Evolutionary conservation across 2,888 invertebrate species (phyloP).

Genomic region (Galeopsomyia nigrocyanea): DNA sequence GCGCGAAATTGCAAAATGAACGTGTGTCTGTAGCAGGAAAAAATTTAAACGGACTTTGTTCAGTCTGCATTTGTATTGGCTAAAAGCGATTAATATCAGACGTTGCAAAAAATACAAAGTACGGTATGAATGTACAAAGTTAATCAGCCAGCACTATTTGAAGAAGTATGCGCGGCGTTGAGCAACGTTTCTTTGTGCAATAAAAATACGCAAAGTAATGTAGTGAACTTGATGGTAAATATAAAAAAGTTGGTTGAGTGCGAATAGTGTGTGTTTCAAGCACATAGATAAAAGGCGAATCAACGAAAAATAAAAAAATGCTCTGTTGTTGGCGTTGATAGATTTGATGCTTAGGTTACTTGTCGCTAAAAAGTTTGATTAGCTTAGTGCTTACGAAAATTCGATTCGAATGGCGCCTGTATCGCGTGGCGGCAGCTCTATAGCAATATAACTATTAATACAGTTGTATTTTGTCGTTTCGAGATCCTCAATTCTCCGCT

Average conservation of each 20-base stretch:
- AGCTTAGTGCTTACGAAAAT: slow-evolving; percentile 42
- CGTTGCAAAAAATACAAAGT: too few species aligned
- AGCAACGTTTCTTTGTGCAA: too few species aligned
- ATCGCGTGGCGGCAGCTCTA: slow-evolving; percentile 14
- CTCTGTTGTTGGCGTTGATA: background rate
- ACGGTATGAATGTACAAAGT: too few species aligned
- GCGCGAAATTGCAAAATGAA: slow-evolving; percentile 41
- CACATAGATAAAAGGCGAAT: too few species aligned
- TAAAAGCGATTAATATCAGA: slow-evolving; percentile 3
- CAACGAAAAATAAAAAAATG: slow-evolving; percentile 30
- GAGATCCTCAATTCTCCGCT: background rate
- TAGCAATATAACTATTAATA: background rate
- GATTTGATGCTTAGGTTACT: slow-evolving; percentile 10
- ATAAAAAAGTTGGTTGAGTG: too few species aligned
- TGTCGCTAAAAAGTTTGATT: slow-evolving; percentile 44
- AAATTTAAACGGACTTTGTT: slow-evolving; percentile 10
- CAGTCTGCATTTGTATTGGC: slow-evolving; percentile 2
- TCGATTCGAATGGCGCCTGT: slow-evolving; percentile 37
- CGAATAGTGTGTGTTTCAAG: too few species aligned
- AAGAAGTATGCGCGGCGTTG: too few species aligned
- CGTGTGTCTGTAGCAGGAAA: slow-evolving; percentile 1
- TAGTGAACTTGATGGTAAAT: too few species aligned
- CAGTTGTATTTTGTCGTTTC: slow-evolving; percentile 1
- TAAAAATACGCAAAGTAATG: too few species aligned
- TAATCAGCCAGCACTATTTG: too few species aligned